phyloP scores from a whole-genome alignment of 2,113 vertebrate species.

The Poeciliopsis turrubarensis region DNA sequence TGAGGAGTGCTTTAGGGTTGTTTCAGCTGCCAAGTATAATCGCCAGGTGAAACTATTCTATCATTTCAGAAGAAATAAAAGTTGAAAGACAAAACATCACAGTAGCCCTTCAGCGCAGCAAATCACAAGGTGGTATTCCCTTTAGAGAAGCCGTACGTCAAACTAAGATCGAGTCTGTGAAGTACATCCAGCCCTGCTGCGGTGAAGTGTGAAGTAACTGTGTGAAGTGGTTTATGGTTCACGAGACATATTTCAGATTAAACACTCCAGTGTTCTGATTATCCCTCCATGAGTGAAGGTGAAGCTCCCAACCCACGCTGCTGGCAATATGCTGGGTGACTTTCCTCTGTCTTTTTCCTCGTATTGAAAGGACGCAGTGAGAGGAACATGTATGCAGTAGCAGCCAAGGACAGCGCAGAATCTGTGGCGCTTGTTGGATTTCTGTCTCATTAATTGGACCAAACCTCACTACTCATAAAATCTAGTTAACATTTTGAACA shows the following conservation, averaged over 20 bases:
- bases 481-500: neutral
- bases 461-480: neutral
- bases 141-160: conserved; percentile 25
- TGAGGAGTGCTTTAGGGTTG: conserved; percentile 40
- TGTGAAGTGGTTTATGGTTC: conserved; percentile 46
- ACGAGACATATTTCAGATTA: conserved; percentile 48
- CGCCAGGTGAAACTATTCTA: conserved; percentile 33
- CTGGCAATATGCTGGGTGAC: conserved; percentile 16
- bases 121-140: conserved; percentile 30
- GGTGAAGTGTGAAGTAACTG: conserved; percentile 12
- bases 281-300: conserved; percentile 57
- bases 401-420: neutral
- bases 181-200: conserved; percentile 12
- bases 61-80: conserved; percentile 20
- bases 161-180: conserved; percentile 28
- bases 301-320: conserved; percentile 30
- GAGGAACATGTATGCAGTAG: conserved; percentile 14
- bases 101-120: conserved; percentile 8
- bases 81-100: conserved; percentile 31
- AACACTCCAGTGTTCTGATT: conserved; percentile 62
- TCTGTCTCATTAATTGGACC: neutral
- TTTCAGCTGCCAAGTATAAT: conserved; percentile 26
- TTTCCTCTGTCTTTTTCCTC: conserved; percentile 15
- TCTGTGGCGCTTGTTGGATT: conserved; percentile 9
- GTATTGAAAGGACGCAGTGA: neutral